These are phyloP conservation scores for Drosophila varians DNA, from an alignment of 1,140 invertebrate species.

Conservation along the genomic window DNA sequence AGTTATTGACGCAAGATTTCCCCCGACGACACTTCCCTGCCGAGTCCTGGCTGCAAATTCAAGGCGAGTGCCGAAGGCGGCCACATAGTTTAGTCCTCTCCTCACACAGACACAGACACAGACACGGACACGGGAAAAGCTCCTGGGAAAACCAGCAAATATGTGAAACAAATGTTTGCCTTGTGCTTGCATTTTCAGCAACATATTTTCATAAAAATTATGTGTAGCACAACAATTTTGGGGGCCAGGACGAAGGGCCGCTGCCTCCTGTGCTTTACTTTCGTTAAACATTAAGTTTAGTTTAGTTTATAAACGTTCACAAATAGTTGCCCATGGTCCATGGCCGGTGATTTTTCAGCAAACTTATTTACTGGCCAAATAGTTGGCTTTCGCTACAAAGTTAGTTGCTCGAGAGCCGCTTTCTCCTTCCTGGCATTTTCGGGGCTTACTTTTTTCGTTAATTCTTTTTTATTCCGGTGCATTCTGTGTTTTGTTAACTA, in stretches of 20 bases:
- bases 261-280: slow-evolving; percentile 53
- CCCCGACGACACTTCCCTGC: slow-evolving; percentile 35
- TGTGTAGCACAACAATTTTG: slow-evolving; percentile 61
- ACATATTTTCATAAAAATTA: slow-evolving; percentile 76
- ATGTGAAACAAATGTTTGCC: slow-evolving; percentile 75
- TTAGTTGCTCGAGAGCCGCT: slow-evolving; percentile 48
- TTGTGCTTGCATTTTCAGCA: slow-evolving; percentile 74
- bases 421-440: slow-evolving; percentile 41
- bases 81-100: slow-evolving; percentile 56
- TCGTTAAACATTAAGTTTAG: slow-evolving; percentile 61
- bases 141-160: slow-evolving; percentile 37
- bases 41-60: slow-evolving; percentile 27
- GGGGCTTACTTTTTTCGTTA: not conserved
- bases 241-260: not conserved
- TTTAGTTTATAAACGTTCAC: slow-evolving; percentile 69
- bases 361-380: slow-evolving; percentile 76
- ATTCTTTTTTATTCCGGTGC: not conserved
- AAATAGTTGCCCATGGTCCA: slow-evolving; percentile 64
- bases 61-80: slow-evolving; percentile 56
- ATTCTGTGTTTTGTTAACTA: slow-evolving; percentile 10
- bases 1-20: slow-evolving; percentile 77
- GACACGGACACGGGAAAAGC: not conserved
- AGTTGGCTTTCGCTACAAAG: slow-evolving; percentile 56
- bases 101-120: slow-evolving; percentile 16
- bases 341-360: slow-evolving; percentile 62